Base-by-base conservation (phyloP, 2,888 invertebrate genomes). In the Cyclophora albipunctata region DNA sequence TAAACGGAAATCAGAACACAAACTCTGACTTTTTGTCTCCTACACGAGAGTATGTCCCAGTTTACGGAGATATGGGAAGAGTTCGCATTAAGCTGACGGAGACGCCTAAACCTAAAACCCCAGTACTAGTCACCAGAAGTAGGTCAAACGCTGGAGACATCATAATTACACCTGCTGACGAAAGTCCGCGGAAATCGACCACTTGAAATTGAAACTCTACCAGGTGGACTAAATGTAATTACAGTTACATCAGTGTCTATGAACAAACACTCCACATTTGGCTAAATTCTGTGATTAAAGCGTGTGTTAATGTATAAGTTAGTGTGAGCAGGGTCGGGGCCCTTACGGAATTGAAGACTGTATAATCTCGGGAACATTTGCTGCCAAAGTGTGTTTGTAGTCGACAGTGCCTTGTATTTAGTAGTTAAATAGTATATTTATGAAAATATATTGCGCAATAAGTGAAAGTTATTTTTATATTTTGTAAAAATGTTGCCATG, bases 81-180 rank as follows among this genome's bases (percentile, higher is more conserved):
- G 95, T 95, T 45, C 93, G 94, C 67, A 94, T 95, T 60, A 94
- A 92, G 78, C 84, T 94, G 70, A 90, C 93, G 7, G 94, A 95
- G 75, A 93, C 92, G 52, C 93, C 93, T 2, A 93, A 93, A 69
- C 95, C 94, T 45, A 94, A 93, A 81, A 95, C 95, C n/a, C 95
- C 95, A 40, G 90, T 94, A 75, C 88, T 95, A 73, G 93, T 95
- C 69, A 94, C 93, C 67, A 91, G 94, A 77, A 92, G 92, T 81
- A 89, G 92, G 64, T 93, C 94, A 47, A 93, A 93, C 75, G 93
- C 93, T 56, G 95, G 94, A 60, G 93, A 93, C 59, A 93, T 93
- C 64, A 92, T 94, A 64, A 92, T 94, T 71, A 94, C 93, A 60
- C 91, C 91, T 46, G 80, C 70, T 50, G 81, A 81, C 48, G 76